phyloP scores from a whole-genome alignment of 2,797 vertebrate species.

The Helarctos malayanus region DNA sequence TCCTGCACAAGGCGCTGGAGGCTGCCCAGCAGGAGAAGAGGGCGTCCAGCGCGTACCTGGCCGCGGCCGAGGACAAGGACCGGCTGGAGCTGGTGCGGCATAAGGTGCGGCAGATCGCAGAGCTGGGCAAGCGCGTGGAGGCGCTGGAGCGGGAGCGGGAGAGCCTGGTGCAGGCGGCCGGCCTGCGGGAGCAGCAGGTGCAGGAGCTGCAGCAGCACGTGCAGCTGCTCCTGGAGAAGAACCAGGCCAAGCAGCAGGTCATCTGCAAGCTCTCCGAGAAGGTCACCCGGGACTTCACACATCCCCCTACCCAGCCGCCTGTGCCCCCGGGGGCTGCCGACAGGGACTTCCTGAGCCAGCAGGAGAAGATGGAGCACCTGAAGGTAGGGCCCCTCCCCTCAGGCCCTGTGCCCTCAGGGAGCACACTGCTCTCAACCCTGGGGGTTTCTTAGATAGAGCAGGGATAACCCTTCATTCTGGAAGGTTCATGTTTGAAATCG shows the following conservation, averaged over 20 bases:
- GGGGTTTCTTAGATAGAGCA: not conserved
- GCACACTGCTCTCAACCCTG: rapidly evolving
- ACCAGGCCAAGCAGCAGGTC: slow-evolving; percentile 94
- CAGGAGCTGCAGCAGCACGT: slow-evolving; percentile 90
- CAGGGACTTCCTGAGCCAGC: slow-evolving; percentile 89
- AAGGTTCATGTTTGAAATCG: not conserved
- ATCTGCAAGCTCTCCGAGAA: slow-evolving; percentile 94
- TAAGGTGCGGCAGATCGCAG: slow-evolving; percentile 92
- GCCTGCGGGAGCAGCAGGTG: slow-evolving; percentile 89
- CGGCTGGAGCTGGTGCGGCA: slow-evolving; percentile 95
- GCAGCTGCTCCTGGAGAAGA: slow-evolving; percentile 93
- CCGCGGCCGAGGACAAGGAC: slow-evolving; percentile 91
- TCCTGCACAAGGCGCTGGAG: slow-evolving; percentile 96
- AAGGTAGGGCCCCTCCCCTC: slow-evolving; percentile 89
- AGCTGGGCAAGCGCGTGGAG: slow-evolving; percentile 90
- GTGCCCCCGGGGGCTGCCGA: not conserved
- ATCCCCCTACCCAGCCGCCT: not conserved
- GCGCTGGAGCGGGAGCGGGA: slow-evolving; percentile 89
- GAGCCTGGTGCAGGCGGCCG: slow-evolving; percentile 84
- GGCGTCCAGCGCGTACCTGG: slow-evolving; percentile 92
- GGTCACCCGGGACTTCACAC: slow-evolving; percentile 87
- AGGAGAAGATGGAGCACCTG: slow-evolving; percentile 92
- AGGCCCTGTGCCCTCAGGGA: not conserved
- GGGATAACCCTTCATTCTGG: not conserved
- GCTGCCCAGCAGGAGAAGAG: slow-evolving; percentile 96